phyloP scores from a whole-genome alignment of 2,113 vertebrate species.

The Perca schrenkii region DNA sequence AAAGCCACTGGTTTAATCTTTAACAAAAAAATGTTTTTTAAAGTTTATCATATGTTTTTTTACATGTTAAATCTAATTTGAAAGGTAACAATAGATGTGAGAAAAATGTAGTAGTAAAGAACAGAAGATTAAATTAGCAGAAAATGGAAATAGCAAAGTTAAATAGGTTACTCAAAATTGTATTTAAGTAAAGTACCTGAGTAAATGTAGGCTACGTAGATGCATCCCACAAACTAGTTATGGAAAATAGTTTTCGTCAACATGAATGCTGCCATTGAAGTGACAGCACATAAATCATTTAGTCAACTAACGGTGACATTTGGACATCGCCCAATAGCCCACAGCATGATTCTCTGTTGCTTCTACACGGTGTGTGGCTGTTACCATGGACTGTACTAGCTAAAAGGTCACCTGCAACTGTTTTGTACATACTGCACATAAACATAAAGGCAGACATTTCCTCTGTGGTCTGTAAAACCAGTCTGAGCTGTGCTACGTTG shows the following conservation, averaged over 20 bases:
- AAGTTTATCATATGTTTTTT: too few relatives aligned
- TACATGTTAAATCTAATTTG: too few relatives aligned
- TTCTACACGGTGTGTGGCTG: background rate
- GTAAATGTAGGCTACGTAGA: background rate
- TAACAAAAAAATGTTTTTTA: too few relatives aligned
- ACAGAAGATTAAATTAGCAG: background rate
- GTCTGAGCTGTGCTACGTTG: background rate
- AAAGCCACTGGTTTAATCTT: too few relatives aligned
- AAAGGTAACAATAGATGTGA: too few relatives aligned
- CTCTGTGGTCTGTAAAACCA: slow-evolving; percentile 14
- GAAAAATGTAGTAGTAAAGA: too few relatives aligned
- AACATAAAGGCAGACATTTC: slow-evolving; percentile 22
- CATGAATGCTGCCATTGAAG: background rate
- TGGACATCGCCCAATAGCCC: background rate
- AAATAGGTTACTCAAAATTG: background rate
- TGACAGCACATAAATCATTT: background rate
- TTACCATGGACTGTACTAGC: too few relatives aligned
- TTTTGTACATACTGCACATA: background rate
- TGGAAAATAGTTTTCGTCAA: background rate
- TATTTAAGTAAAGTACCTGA: background rate
- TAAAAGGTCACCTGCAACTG: background rate
- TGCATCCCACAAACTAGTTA: background rate
- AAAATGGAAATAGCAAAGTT: background rate
- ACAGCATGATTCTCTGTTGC: background rate
- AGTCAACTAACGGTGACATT: too few relatives aligned